Base-by-base conservation (phyloP, 2,113 vertebrate species). In the Cyprinodon brontotheroides region DNA sequence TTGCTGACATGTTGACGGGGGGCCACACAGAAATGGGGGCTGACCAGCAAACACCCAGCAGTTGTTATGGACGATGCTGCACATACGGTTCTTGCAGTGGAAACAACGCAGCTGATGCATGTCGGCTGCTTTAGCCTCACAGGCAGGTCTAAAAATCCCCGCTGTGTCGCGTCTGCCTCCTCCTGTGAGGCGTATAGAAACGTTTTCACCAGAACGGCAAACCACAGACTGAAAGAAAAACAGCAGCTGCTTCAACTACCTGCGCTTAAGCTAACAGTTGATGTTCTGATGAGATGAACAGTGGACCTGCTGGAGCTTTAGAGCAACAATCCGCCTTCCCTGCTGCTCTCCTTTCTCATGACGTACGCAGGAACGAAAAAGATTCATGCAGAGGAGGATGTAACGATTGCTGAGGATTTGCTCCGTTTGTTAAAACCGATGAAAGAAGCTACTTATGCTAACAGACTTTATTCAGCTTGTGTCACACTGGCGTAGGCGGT, bases 381-480 rank as follows among this genome's bases (percentile, higher is more conserved):
- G 62, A 64, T 64, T 17, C n/a, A 39, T 64, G 62, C 38, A 40
- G 62, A 64, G 38, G 62, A 64, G 62, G 38, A 64, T 41, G 38
- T 64, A 41, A 64, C 9, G 5, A 20, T 41, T 40, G 62, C 38
- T 9, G 62, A 64, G 41, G 62, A 39, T 15, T 39, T 63, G 65
- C 12, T 60, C 20, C n/a, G 9, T 13, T 37, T 29, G 29, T 29
- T 29, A 29, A 29, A 29, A 29, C 29, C 29, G 29, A 29, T 29
- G 29, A 29, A 29, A 29, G 29, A 29, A 29, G 29, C 29, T 29
- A 29, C 29, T 29, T 29, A 29, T 29, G 29, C 29, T 29, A 29
- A 29, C 29, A 29, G 29, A n/a, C n/a, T n/a, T n/a, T n/a, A n/a
- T n/a, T n/a, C n/a, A n/a, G n/a, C n/a, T n/a, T n/a, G n/a, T n/a